Evolutionary conservation across 2,888 invertebrate genomes (phyloP).

Genomic region (Aspidiotus rigidus): DNA sequence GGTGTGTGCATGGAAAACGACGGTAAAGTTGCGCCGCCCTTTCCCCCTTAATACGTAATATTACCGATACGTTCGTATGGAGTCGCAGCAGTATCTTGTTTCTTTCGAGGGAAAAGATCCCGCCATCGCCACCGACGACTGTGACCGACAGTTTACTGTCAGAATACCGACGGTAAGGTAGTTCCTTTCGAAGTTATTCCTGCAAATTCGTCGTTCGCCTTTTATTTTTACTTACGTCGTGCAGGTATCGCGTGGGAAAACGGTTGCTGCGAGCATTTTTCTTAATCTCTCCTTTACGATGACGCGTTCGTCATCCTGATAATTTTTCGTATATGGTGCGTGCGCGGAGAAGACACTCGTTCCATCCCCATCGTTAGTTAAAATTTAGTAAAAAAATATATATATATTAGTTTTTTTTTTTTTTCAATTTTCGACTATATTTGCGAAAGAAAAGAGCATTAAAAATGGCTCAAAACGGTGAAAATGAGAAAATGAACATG

Average conservation of each 20-base stretch:
- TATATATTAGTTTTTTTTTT: not conserved
- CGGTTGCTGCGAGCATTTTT: too few relatives aligned
- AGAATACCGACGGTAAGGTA: conserved; percentile 25
- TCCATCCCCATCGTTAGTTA: too few relatives aligned
- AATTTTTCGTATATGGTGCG: not conserved
- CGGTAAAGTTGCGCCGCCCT: not conserved
- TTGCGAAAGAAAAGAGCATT: not conserved
- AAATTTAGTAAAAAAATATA: not conserved
- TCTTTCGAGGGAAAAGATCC: conserved; percentile 1
- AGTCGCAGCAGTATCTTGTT: not conserved
- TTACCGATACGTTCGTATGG: not conserved
- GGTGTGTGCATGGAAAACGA: too few relatives aligned
- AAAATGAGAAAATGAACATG: conserved; percentile 29
- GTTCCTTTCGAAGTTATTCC: conserved; percentile 13
- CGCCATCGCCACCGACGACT: not conserved
- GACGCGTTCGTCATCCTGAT: not conserved
- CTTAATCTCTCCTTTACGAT: not conserved
- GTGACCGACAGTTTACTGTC: conserved; percentile 24
- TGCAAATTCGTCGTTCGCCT: not conserved
- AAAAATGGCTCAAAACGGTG: conserved; percentile 11
- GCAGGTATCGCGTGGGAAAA: conserved; percentile 10
- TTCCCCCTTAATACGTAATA: not conserved
- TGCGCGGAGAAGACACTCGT: too few relatives aligned
- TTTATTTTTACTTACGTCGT: not conserved
- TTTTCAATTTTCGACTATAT: not conserved